phyloP scores from a whole-genome alignment of 2,888 invertebrate genomes.

The Geotrupes spiniger region DNA sequence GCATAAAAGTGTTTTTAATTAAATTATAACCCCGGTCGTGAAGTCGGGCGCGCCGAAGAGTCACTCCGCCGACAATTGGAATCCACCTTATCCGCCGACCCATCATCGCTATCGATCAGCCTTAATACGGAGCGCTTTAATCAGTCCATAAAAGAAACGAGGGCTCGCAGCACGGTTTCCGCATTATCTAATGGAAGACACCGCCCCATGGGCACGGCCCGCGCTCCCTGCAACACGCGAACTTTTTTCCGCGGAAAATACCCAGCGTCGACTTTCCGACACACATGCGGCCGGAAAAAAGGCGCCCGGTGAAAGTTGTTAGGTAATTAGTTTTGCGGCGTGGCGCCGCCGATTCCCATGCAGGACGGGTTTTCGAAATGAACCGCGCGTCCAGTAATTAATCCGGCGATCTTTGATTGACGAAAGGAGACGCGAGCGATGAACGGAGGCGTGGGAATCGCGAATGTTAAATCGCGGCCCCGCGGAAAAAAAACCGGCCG shows the following conservation, averaged over 20 bases:
- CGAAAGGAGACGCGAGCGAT: too few species aligned
- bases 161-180: slow-evolving; percentile 4
- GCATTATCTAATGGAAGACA: slow-evolving; percentile 6
- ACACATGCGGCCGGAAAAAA: too few species aligned
- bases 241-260: too few species aligned
- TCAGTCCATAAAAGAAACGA: slow-evolving; percentile 5
- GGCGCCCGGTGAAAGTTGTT: too few species aligned
- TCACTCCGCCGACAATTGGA: background rate
- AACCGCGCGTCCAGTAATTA: too few species aligned
- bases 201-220: background rate
- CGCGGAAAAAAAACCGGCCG: background rate
- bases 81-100: background rate
- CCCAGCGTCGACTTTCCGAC: too few species aligned
- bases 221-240: background rate
- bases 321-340: too few species aligned
- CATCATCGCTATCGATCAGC: slow-evolving; percentile 2
- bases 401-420: too few species aligned
- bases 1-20: slow-evolving; percentile 5
- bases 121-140: slow-evolving; percentile 2
- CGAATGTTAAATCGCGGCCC: background rate
- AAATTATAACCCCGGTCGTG: slow-evolving; percentile 3
- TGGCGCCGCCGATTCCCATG: too few species aligned
- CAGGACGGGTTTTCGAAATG: too few species aligned
- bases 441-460: slow-evolving; percentile 1
- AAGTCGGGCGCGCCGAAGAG: background rate